phyloP scores from a whole-genome alignment of 2,797 vertebrate genomes.

The Myotis vivesi region DNA sequence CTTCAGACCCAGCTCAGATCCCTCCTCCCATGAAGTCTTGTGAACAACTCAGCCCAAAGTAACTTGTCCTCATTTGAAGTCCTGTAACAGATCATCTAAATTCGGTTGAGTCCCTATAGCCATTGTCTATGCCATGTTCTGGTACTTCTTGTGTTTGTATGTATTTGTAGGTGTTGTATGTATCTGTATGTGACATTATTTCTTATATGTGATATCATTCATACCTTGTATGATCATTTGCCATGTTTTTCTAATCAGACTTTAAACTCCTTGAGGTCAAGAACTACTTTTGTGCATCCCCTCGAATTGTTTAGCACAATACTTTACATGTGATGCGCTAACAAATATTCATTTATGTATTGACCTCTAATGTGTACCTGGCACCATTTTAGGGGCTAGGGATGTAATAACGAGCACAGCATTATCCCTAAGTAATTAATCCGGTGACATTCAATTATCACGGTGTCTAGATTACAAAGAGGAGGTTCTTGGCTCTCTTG shows the following conservation, averaged over 20 bases:
- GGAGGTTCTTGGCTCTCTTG: neutral
- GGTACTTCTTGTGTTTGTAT: neutral
- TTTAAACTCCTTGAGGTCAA: neutral
- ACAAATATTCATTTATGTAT: neutral
- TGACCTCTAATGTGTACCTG: neutral
- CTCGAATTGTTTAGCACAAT: neutral
- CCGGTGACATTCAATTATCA: neutral
- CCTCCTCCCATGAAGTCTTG: neutral
- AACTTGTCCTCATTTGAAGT: neutral
- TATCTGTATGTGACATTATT: neutral
- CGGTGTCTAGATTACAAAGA: neutral
- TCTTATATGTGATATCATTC: neutral
- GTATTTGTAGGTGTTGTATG: neutral
- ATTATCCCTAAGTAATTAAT: neutral
- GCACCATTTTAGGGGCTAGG: neutral
- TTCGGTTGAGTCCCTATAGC: neutral
- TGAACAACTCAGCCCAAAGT: neutral
- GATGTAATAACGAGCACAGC: neutral
- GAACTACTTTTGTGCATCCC: neutral
- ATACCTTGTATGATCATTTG: neutral
- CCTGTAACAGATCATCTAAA: neutral
- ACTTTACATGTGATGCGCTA: neutral
- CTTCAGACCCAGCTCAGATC: neutral
- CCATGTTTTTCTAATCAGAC: neutral
- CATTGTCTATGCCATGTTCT: neutral